Evolutionary conservation across 2,797 vertebrate species (phyloP).

Genomic region (Poeciliopsis gracilis): DNA sequence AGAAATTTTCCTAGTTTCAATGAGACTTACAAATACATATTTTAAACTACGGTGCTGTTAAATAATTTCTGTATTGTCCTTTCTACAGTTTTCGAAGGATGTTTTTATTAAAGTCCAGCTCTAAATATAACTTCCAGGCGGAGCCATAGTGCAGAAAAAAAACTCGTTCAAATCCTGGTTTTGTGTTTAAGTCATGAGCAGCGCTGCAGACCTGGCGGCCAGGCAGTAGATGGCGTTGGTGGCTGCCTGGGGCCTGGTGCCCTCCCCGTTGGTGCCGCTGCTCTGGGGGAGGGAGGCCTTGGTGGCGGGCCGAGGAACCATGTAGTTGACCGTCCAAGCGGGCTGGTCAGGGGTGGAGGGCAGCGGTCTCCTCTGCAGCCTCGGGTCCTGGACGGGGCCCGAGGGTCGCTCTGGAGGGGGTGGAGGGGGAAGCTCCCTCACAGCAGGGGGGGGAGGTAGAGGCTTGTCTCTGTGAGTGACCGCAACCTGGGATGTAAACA

Average conservation of each 20-base stretch:
- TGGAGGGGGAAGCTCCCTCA: slow-evolving; percentile 91
- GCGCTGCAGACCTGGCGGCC: slow-evolving; percentile 61
- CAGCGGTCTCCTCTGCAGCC: slow-evolving; percentile 90
- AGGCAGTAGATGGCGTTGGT: slow-evolving; percentile 93
- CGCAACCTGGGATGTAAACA: slow-evolving; percentile 74
- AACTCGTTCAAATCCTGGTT: background rate
- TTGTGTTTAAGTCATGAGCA: background rate
- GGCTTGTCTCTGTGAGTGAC: slow-evolving; percentile 94
- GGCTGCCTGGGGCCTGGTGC: slow-evolving; percentile 85
- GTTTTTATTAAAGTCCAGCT: background rate
- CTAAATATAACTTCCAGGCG: background rate
- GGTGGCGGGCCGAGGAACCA: slow-evolving; percentile 80
- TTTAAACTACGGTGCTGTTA: background rate
- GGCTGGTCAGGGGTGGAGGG: slow-evolving; percentile 89
- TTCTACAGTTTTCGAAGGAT: background rate
- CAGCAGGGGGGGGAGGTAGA: slow-evolving; percentile 89
- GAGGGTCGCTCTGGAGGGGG: slow-evolving; percentile 91
- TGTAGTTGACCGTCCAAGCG: slow-evolving; percentile 78
- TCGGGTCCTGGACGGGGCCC: slow-evolving; percentile 64
- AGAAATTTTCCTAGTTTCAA: no score
- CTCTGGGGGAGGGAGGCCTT: slow-evolving; percentile 85
- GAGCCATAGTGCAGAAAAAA: background rate
- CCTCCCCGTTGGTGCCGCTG: slow-evolving; percentile 57
- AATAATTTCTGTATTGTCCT: background rate
- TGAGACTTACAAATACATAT: background rate